These are phyloP conservation scores for Pachypanchax playfairii DNA, from an alignment of 2,113 vertebrate genomes.

Conservation along the genomic window DNA sequence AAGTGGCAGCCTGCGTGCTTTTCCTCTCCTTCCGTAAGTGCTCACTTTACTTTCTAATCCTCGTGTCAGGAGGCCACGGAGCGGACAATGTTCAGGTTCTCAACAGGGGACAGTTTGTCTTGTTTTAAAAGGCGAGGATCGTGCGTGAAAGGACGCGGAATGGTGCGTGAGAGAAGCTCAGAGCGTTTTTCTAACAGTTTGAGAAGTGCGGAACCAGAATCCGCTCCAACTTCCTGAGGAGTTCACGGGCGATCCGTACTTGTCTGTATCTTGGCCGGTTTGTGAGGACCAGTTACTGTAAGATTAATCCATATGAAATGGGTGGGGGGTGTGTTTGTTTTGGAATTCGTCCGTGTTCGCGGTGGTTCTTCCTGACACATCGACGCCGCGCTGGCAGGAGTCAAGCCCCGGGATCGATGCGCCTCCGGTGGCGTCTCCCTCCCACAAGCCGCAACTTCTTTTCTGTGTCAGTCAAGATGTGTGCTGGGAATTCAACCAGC, in stretches of 20 bases:
- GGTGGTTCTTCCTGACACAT: conserved; percentile 38
- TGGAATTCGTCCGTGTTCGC: background rate
- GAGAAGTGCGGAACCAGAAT: conserved; percentile 62
- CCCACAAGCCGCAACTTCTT: background rate
- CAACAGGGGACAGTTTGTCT: conserved; percentile 26
- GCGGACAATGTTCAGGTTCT: background rate
- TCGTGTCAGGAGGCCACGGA: conserved; percentile 2
- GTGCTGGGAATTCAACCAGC: background rate
- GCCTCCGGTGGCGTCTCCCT: conserved; percentile 2
- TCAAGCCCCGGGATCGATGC: conserved; percentile 15
- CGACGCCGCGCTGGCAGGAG: conserved; percentile 27
- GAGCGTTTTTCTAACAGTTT: conserved; percentile 21
- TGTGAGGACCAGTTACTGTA: no score
- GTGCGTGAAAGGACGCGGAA: background rate
- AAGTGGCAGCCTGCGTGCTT: conserved; percentile 59
- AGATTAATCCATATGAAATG: no score
- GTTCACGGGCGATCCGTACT: conserved; percentile 40
- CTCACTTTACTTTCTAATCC: conserved; percentile 56
- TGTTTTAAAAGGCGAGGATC: background rate
- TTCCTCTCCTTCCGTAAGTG: conserved; percentile 74
- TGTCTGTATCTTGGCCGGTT: background rate
- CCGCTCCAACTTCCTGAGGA: conserved; percentile 66
- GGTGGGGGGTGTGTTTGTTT: background rate
- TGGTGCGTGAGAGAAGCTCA: conserved; percentile 2
- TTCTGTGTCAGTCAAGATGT: background rate